These are phyloP conservation scores for Drosophila subobscura DNA, from an alignment of 1,140 invertebrate genomes.

Conservation along the genomic window DNA sequence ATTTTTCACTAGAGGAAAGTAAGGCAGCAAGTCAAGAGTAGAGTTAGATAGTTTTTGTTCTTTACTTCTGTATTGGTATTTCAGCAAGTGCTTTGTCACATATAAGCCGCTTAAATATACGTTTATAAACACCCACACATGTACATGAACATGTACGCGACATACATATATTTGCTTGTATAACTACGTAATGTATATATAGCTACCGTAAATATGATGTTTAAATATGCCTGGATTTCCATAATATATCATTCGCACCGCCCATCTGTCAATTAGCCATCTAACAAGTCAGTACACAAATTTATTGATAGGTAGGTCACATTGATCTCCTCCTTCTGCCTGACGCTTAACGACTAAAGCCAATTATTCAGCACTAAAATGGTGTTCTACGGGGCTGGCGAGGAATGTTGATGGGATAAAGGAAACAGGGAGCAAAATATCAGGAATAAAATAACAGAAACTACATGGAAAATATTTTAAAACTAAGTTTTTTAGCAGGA, in stretches of 20 bases:
- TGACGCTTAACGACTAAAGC: conserved; percentile 22
- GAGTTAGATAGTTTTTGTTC: conserved; percentile 31
- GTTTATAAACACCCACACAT: conserved; percentile 66
- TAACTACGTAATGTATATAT: conserved; percentile 57
- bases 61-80: conserved; percentile 55
- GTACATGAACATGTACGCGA: conserved; percentile 15
- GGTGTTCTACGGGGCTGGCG: not conserved
- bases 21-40: conserved; percentile 79
- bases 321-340: conserved; percentile 10
- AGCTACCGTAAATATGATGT: conserved; percentile 64
- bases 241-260: conserved; percentile 12
- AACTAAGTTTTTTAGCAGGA: not conserved
- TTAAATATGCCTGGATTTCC: conserved; percentile 54
- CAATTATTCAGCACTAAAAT: conserved; percentile 32
- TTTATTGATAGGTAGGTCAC: conserved; percentile 20
- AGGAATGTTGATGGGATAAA: not conserved
- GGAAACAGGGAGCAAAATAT: not conserved
- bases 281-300: conserved; percentile 64
- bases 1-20: conserved; percentile 63
- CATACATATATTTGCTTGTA: conserved; percentile 63
- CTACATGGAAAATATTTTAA: not conserved
- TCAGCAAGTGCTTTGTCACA: conserved; percentile 80
- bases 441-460: not conserved
- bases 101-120: conserved; percentile 68
- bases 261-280: conserved; percentile 30